phyloP scores from a whole-genome alignment of 2,797 vertebrate genomes.

The Mormyrops boulengeri region DNA sequence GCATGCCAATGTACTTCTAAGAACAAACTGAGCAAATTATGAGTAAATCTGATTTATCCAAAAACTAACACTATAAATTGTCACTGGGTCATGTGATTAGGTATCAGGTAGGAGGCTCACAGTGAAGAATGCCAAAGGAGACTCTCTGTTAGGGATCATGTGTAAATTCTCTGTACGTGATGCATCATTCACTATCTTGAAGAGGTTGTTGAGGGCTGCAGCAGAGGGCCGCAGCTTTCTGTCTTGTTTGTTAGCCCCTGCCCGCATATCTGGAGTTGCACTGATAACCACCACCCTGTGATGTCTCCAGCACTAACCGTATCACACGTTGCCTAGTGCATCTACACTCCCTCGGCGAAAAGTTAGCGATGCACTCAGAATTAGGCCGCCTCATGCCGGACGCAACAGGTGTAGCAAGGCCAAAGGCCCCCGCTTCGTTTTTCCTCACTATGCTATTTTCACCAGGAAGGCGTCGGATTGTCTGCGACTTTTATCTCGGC shows the following conservation, averaged over 20 bases:
- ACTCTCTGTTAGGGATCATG: not conserved
- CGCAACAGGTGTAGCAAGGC: not conserved
- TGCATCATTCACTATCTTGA: not conserved
- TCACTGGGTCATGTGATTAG: not conserved
- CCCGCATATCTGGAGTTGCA: not conserved
- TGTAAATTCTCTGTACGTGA: not conserved
- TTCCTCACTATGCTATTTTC: not conserved
- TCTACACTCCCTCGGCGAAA: not conserved
- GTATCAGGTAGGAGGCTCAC: not conserved
- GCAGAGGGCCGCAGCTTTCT: not conserved
- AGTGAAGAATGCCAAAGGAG: not conserved
- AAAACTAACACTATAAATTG: not conserved
- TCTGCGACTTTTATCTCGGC: constrained; percentile 6
- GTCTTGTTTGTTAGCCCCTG: not conserved
- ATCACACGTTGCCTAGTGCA: not conserved
- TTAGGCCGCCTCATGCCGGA: not conserved
- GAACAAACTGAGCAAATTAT: not conserved
- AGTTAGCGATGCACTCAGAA: not conserved
- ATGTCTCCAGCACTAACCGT: not conserved
- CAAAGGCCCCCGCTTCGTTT: not conserved
- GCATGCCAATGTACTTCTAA: not conserved
- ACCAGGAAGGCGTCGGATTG: not conserved
- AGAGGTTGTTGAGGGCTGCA: not conserved
- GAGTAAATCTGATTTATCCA: not conserved
- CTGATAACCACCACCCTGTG: not conserved